Percentiles rank a stretch among this genome's conserved stretches.
phyloP scores from a whole-genome alignment of 1,140 invertebrate species.

The Drosophila bipectinata region DNA sequence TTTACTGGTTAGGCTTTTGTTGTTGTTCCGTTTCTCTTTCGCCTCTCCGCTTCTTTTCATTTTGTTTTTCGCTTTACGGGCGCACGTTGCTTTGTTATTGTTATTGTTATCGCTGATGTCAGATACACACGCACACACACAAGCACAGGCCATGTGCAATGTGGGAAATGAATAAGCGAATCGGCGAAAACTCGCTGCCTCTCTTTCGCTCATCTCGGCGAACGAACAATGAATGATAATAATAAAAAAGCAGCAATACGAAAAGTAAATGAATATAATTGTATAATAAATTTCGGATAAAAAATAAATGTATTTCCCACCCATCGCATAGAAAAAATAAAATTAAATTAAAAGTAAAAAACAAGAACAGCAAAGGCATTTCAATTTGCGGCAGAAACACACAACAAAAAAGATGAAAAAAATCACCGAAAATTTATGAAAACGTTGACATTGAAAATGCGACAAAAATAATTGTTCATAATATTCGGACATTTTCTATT shows the following conservation, averaged over 20 bases:
- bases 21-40: constrained; percentile 26
- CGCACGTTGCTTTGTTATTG: constrained; percentile 62
- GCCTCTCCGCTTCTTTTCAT: constrained; percentile 9
- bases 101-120: constrained; percentile 77
- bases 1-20: constrained; percentile 61
- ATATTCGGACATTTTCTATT: constrained; percentile 21
- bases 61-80: constrained; percentile 43
- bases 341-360: neutral
- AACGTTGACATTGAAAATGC: constrained; percentile 49
- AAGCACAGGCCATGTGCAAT: constrained; percentile 47
- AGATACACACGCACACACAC: constrained; percentile 47
- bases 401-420: constrained; percentile 4
- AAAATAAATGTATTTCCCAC: neutral
- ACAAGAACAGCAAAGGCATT: neutral
- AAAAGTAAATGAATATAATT: constrained; percentile 44
- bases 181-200: neutral
- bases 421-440: constrained; percentile 34
- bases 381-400: neutral
- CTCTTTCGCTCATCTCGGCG: constrained; percentile 6
- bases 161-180: constrained; percentile 26
- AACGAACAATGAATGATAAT: constrained; percentile 25
- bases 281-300: constrained; percentile 43
- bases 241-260: constrained; percentile 20
- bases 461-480: constrained; percentile 48
- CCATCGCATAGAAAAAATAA: neutral